Percentiles rank a stretch among this genome's conserved stretches.
Evolutionary conservation across 2,797 vertebrate species (phyloP).

Genomic region (Cyprinella venusta): DNA sequence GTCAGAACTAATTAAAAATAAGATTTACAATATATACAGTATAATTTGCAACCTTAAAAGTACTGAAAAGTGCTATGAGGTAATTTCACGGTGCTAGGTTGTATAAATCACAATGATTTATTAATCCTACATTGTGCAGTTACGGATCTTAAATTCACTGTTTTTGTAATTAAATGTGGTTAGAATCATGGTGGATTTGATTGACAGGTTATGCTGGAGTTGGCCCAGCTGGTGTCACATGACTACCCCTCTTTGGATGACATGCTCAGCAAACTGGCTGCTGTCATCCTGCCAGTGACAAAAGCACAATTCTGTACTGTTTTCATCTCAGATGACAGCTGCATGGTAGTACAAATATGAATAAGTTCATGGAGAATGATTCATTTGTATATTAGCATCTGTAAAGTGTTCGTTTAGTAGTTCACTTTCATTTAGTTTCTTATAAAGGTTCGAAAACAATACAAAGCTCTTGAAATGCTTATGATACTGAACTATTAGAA

Average conservation of each 20-base stretch:
- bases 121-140: background rate
- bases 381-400: background rate
- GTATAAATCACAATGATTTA: background rate
- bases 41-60: background rate
- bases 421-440: background rate
- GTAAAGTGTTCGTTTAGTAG: background rate
- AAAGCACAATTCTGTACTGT: conserved; percentile 86
- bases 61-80: background rate
- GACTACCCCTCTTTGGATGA: conserved; percentile 85
- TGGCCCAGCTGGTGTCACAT: conserved; percentile 87
- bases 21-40: background rate
- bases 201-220: conserved; percentile 83
- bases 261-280: conserved; percentile 87
- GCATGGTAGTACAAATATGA: conserved; percentile 21
- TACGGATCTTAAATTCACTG: background rate
- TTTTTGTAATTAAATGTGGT: background rate
- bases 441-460: background rate
- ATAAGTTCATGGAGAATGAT: background rate
- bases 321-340: conserved; percentile 83
- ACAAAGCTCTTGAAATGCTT: background rate
- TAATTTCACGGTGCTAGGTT: no score
- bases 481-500: background rate
- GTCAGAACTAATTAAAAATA: background rate
- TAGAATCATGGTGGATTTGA: conserved; percentile 3
- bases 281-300: conserved; percentile 90